These are phyloP conservation scores for Rhynchophorus ferrugineus DNA, from an alignment of 1,140 invertebrate genomes.

Conservation along the genomic window DNA sequence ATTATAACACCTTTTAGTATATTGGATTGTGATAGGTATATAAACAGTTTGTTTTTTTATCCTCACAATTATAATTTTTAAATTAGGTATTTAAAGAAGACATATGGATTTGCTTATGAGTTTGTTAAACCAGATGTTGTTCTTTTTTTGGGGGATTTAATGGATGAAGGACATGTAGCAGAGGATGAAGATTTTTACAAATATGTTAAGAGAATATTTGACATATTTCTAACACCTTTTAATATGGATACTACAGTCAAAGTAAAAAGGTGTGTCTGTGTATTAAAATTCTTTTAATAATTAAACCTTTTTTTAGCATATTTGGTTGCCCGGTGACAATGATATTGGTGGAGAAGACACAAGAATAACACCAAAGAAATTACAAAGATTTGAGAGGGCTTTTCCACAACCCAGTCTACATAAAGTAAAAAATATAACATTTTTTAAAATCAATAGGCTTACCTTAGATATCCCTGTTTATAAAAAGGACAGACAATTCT, in stretches of 20 bases:
- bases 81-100: slow-evolving; percentile 63
- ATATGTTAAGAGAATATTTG: slow-evolving; percentile 61
- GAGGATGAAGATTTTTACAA: slow-evolving; percentile 56
- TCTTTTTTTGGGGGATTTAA: slow-evolving; percentile 83
- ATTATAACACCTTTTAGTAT: slow-evolving; percentile 49
- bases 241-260: slow-evolving; percentile 27
- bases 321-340: slow-evolving; percentile 89
- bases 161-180: slow-evolving; percentile 85
- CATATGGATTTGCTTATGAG: slow-evolving; percentile 63
- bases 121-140: slow-evolving; percentile 79
- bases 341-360: slow-evolving; percentile 85
- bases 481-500: slow-evolving; percentile 49
- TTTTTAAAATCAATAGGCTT: slow-evolving; percentile 65
- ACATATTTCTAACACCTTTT: slow-evolving; percentile 59
- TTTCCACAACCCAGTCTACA: slow-evolving; percentile 63
- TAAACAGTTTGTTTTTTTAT: neutral
- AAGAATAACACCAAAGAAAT: slow-evolving; percentile 66
- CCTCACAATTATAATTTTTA: slow-evolving; percentile 2
- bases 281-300: slow-evolving; percentile 1
- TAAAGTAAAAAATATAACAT: slow-evolving; percentile 49
- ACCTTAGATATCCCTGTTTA: slow-evolving; percentile 44
- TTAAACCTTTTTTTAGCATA: slow-evolving; percentile 50
- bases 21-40: slow-evolving; percentile 76
- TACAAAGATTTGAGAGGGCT: slow-evolving; percentile 67
- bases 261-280: slow-evolving; percentile 12